Conservation (phyloP, 2,888 invertebrate species). For the Dichetophora obliterata region DNA sequence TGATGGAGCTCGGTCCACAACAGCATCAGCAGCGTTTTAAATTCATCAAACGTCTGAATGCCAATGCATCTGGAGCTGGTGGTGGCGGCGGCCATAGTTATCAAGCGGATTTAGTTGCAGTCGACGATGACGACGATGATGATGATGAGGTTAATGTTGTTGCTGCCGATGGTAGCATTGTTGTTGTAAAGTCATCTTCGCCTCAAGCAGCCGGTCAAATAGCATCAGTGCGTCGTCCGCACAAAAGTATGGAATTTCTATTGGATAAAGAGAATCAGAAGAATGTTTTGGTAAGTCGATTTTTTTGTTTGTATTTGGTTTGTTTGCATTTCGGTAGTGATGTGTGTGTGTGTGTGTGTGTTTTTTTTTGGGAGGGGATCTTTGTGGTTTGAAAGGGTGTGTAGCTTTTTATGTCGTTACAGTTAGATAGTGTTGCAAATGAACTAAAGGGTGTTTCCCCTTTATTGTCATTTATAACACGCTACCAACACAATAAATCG, state of each 20-base stretch:
- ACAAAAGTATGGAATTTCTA: constrained; percentile 96
- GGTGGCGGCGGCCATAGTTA: constrained; percentile 41
- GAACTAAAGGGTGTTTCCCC: not conserved
- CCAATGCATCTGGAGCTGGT: constrained; percentile 43
- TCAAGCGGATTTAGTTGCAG: constrained; percentile 54
- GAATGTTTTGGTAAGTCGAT: constrained; percentile 82
- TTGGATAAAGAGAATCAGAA: constrained; percentile 93
- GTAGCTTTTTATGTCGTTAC: not conserved
- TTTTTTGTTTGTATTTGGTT: not conserved
- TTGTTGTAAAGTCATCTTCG: constrained; percentile 51
- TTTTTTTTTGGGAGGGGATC: not conserved
- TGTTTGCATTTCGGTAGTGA: not conserved
- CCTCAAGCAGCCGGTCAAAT: constrained; percentile 57
- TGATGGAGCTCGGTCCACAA: constrained; percentile 75
- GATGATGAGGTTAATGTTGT: constrained; percentile 56
- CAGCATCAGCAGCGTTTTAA: constrained; percentile 52
- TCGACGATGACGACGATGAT: constrained; percentile 48
- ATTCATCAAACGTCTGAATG: constrained; percentile 24
- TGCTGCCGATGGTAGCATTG: constrained; percentile 60
- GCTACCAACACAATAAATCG: too few species aligned
- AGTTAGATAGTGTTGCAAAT: not conserved
- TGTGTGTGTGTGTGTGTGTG: too few species aligned
- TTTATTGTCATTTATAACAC: too few species aligned
- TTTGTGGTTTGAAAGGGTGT: not conserved
- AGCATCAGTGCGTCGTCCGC: constrained; percentile 73